Evolutionary conservation across 2,797 vertebrate genomes (phyloP).

Genomic region (Hippoglossus hippoglossus): DNA sequence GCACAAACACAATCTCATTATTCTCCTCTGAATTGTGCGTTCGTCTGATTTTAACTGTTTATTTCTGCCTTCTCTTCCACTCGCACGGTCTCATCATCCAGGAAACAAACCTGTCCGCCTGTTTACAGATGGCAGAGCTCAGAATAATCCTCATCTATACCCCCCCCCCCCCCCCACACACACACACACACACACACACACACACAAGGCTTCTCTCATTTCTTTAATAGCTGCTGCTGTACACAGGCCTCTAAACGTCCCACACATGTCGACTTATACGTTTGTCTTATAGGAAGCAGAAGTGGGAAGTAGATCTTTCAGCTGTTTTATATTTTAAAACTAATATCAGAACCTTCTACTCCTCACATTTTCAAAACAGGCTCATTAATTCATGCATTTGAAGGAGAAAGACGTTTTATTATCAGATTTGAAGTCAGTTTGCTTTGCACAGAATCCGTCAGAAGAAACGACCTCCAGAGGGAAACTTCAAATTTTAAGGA

Average conservation of each 20-base stretch:
- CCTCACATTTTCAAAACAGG: no score
- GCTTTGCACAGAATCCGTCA: no score
- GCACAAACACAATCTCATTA: conserved; percentile 40
- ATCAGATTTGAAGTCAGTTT: no score
- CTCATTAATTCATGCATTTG: no score
- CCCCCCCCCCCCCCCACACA: conserved; percentile 29
- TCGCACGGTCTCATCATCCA: conserved; percentile 50
- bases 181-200: conserved; percentile 39
- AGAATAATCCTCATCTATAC: conserved; percentile 69
- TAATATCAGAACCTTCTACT: no score
- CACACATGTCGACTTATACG: conserved; percentile 19
- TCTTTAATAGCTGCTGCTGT: conserved; percentile 38
- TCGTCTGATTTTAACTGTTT: conserved; percentile 62
- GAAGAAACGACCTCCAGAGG: no score
- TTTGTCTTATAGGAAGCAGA: not conserved
- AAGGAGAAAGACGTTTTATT: no score
- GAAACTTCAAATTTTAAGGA: no score
- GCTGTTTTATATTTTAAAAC: no score
- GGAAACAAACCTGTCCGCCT: conserved; percentile 69
- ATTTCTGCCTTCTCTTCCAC: conserved; percentile 50
- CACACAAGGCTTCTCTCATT: conserved; percentile 18
- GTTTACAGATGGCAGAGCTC: conserved; percentile 69
- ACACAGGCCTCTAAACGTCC: conserved; percentile 46
- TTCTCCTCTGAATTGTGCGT: conserved; percentile 40
- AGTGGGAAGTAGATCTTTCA: no score